phyloP scores from a whole-genome alignment of 2,888 invertebrate genomes.

The Argyresthia albistria region DNA sequence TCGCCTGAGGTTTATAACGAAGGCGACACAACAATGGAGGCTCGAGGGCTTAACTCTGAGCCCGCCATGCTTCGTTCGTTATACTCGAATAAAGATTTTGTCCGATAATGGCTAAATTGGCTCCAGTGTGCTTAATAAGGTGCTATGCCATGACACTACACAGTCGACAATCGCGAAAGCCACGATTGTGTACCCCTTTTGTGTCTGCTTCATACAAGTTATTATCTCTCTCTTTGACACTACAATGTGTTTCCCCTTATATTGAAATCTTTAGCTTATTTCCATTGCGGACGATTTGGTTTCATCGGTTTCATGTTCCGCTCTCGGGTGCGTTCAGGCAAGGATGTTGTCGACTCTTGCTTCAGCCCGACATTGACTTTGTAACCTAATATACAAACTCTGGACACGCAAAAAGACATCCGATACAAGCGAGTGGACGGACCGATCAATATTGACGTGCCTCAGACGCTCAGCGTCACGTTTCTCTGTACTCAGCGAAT shows the following conservation, averaged over 20 bases:
- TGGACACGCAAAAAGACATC: constrained; percentile 45
- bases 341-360: no score
- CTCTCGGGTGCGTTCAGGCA: constrained; percentile 16
- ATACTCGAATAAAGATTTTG: constrained; percentile 30
- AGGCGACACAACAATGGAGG: constrained; percentile 56
- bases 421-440: constrained; percentile 33
- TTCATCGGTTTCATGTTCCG: constrained; percentile 30
- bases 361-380: constrained; percentile 9
- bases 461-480: constrained; percentile 12
- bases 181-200: constrained; percentile 17
- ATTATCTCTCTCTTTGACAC: constrained; percentile 4
- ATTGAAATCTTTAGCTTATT: constrained; percentile 5
- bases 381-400: constrained; percentile 38
- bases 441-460: constrained; percentile 31
- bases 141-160: constrained; percentile 26
- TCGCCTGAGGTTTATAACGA: constrained; percentile 30
- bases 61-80: constrained; percentile 26
- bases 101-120: constrained; percentile 57
- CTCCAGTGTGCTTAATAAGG: constrained; percentile 34
- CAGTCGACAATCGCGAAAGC: constrained; percentile 27
- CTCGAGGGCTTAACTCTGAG: constrained; percentile 24
- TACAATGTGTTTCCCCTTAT: constrained; percentile 1
- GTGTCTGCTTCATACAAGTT: constrained; percentile 6
- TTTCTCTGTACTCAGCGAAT: neutral
- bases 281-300: no score